Evolutionary conservation across 2,113 vertebrate species (phyloP).

Genomic region (Pteruthius melanotis): DNA sequence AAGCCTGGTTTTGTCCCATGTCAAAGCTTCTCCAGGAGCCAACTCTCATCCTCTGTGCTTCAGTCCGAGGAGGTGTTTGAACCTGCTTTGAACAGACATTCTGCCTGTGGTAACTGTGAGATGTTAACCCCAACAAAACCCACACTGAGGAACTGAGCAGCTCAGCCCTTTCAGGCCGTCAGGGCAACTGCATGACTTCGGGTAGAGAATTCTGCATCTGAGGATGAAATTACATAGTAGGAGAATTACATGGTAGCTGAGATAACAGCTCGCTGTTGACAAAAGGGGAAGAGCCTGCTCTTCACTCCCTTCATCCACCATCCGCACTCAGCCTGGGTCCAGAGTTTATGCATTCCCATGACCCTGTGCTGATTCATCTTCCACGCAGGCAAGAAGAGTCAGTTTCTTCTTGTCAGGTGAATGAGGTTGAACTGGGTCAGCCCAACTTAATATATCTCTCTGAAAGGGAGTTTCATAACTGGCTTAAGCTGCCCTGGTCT

Average conservation of each 20-base stretch:
- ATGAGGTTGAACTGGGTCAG: not conserved
- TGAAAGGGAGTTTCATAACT: not conserved
- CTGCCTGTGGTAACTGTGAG: not conserved
- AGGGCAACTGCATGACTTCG: not conserved
- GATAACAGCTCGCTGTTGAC: not conserved
- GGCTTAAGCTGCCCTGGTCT: not conserved
- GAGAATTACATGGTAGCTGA: conserved; percentile 18
- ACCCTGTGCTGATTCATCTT: not conserved
- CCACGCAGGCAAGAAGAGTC: fast-evolving
- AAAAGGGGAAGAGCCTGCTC: not conserved
- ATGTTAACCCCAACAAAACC: not conserved
- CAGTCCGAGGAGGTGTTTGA: not conserved
- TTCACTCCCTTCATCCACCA: not conserved
- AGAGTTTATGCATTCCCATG: not conserved
- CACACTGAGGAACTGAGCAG: fast-evolving
- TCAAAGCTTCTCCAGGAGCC: not conserved
- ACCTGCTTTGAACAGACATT: not conserved
- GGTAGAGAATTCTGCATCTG: not conserved
- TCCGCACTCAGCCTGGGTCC: not conserved
- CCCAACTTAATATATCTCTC: not conserved
- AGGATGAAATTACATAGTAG: conserved; percentile 37
- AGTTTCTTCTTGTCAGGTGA: not conserved
- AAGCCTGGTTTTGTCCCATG: not conserved
- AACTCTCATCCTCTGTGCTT: not conserved
- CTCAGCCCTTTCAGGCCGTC: not conserved